These are phyloP conservation scores for Cydia strobilella DNA, from an alignment of 1,140 invertebrate species.

Conservation along the genomic window DNA sequence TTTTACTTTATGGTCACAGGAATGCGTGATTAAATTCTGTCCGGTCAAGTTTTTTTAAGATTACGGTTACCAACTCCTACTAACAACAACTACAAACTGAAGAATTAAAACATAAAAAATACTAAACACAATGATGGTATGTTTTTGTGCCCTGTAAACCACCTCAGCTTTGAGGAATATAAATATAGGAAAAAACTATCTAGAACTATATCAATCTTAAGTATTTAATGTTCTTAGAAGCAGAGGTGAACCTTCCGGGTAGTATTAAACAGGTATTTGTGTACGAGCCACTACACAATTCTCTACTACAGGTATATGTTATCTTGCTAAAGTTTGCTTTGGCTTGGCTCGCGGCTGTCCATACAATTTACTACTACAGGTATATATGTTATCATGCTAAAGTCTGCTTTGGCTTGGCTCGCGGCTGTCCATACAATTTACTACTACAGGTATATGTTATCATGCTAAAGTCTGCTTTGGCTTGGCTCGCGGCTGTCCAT, in stretches of 20 bases:
- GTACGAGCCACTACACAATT: background rate
- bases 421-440: too few species aligned
- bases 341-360: too few species aligned
- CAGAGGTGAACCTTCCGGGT: background rate
- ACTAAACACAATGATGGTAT: background rate
- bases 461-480: constrained; percentile 49
- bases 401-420: too few species aligned
- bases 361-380: too few species aligned
- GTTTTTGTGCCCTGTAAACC: background rate
- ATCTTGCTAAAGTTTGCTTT: too few species aligned
- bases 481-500: constrained; percentile 56
- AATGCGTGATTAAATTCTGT: background rate
- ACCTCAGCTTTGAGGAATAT: background rate
- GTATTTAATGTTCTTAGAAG: background rate
- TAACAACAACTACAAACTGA: background rate
- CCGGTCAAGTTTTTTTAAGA: background rate
- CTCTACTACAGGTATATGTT: too few species aligned
- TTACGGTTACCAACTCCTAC: background rate
- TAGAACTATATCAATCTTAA: background rate
- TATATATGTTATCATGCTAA: too few species aligned
- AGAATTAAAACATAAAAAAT: constrained; percentile 9
- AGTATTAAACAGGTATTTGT: background rate
- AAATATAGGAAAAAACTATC: background rate
- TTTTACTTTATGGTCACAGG: background rate
- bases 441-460: constrained; percentile 32